A percentile compares a stretch with the other conserved stretches of the same genome.
Conservation (phyloP, 2,888 invertebrate species). For the Caenorhabditis auriculariae region DNA sequence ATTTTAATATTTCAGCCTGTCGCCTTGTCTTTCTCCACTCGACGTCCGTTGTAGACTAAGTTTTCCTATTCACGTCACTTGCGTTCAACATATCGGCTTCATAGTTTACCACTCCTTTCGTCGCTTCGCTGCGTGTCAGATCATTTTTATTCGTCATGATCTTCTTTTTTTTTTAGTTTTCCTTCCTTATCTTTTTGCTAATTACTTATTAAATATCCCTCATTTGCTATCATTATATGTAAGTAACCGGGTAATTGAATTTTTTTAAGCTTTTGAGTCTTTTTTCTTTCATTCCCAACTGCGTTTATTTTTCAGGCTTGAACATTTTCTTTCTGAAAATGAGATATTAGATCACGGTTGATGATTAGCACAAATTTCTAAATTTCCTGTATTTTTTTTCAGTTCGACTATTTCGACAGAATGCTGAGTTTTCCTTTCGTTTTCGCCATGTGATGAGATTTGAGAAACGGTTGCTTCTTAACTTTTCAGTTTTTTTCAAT, state of each 20-base stretch:
- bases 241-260: neutral
- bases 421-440: too few relatives aligned
- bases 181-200: neutral
- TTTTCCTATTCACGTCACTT: neutral
- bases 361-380: neutral
- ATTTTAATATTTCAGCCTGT: constrained; percentile 40
- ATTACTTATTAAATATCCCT: neutral
- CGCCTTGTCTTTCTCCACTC: constrained; percentile 36
- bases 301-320: too few relatives aligned
- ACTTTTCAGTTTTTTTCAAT: too few relatives aligned
- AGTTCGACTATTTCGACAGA: too few relatives aligned
- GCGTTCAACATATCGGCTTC: constrained; percentile 12
- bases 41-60: constrained; percentile 1
- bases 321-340: neutral
- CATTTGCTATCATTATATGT: too few relatives aligned
- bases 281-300: neutral
- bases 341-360: neutral
- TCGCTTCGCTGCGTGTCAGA: too few relatives aligned
- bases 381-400: too few relatives aligned
- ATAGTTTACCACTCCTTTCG: too few relatives aligned
- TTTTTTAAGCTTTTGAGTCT: neutral
- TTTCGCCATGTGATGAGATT: too few relatives aligned
- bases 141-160: neutral
- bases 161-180: neutral
- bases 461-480: too few relatives aligned